Conservation (phyloP, 2,113 vertebrate species). For the Ciconia boyciana region DNA sequence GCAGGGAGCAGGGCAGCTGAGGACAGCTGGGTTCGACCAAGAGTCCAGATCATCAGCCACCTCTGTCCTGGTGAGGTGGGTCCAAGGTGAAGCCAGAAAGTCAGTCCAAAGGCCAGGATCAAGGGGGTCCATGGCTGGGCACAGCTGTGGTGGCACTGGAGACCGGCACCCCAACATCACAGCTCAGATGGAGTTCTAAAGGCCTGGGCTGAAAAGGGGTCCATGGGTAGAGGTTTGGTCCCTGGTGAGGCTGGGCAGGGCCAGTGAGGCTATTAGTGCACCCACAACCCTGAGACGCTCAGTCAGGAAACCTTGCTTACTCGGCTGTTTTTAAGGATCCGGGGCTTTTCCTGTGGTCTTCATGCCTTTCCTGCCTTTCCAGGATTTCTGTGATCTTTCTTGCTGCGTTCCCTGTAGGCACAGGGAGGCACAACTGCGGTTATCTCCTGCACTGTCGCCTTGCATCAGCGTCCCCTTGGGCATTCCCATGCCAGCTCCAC, state of each 20-base stretch:
- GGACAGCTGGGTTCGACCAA: background rate
- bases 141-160: background rate
- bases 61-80: background rate
- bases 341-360: background rate
- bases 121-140: background rate
- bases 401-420: background rate
- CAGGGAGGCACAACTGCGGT: background rate
- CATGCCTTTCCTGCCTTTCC: background rate
- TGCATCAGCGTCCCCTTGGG: background rate
- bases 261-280: background rate
- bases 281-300: rapidly evolving
- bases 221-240: background rate
- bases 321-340: background rate
- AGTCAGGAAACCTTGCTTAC: background rate
- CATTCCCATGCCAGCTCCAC: background rate
- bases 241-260: background rate
- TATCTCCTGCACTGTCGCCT: background rate
- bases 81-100: background rate
- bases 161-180: background rate
- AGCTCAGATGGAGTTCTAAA: background rate
- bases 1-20: background rate
- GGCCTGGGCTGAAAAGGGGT: background rate
- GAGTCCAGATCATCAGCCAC: background rate
- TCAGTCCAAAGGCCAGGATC: background rate
- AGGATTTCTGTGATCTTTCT: background rate